Base-by-base conservation (phyloP, 2,888 invertebrate species). In the Drosophila nr. fundita region DNA sequence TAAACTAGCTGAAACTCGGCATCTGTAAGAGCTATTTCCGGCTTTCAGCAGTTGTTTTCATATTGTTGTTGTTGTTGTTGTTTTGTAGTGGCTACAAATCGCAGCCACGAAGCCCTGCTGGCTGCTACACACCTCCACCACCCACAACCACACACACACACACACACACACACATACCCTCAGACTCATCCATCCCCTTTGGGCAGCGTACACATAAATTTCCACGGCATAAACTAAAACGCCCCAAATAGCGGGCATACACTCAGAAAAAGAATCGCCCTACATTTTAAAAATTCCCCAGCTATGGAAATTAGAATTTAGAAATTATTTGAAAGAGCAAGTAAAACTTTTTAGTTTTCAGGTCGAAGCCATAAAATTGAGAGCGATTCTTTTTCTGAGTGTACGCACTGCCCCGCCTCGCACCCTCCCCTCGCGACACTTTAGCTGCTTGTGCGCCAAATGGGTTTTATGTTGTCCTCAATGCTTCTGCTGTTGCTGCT, bases 401-500 rank as follows among this genome's bases (percentile, higher is more conserved):
- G 45, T 2, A 24, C 15, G 0, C 15, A 15, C 7, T 45, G 24
- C 24, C 7, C 4, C 2, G 45, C 4, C 15, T 45, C 29, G 13
- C 40, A 34, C 29, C 3, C 21, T 15, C 42, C 30, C 24, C 34
- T 49, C 52, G 60, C 15, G 15, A 68, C 78, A 82, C 79, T 74
- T 85, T 87, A 83, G 81, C 76, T 83, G 81, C 15, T 72, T 79
- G 75, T 81, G 83, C 81, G 79, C 79, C 85, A 83, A 85, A 85
- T 85, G 88, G 71, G 38, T 87, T 85, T 87, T 87, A 85, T 83
- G 79, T 85, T 83, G 69, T 64, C 64, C 64, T 59, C 63, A 54
- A 48, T 49, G 38, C 8, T 21, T 11, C 45, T 57, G 4, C 50
- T 21, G n/a, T 30, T 52, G 18, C 24, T 54, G 6, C 34, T 40